A percentile compares a stretch with the other conserved stretches of the same genome.
Conservation (phyloP, 2,797 vertebrate genomes). For the Gallinago solitaria region DNA sequence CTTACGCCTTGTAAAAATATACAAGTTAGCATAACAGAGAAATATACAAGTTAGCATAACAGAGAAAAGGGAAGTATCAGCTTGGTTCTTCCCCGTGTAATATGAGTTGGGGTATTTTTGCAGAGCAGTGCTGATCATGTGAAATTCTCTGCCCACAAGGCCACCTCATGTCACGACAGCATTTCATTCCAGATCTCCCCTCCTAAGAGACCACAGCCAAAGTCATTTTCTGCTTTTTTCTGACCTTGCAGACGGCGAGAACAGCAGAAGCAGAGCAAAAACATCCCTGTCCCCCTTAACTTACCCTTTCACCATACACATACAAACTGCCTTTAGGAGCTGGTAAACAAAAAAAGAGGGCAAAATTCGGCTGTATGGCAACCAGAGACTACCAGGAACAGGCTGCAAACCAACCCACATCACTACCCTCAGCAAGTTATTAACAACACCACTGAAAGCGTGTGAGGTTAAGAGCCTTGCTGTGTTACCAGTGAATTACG, state of each 20-base stretch:
- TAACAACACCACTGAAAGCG: not conserved
- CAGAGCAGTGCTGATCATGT: not conserved
- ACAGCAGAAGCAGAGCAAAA: not conserved
- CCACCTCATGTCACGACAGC: not conserved
- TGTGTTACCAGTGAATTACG: not conserved
- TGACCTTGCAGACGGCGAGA: not conserved
- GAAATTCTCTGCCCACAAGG: slow-evolving; percentile 9
- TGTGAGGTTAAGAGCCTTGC: not conserved
- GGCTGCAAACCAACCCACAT: not conserved
- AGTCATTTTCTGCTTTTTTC: not conserved
- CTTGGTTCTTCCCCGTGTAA: not conserved
- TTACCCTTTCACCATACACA: not conserved
- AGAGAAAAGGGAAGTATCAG: slow-evolving; percentile 18
- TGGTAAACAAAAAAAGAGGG: not conserved
- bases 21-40: not conserved
- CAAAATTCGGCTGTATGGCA: not conserved
- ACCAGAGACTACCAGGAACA: not conserved
- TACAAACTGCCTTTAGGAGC: not conserved
- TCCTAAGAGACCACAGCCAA: not conserved
- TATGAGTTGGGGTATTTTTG: not conserved
- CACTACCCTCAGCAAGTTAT: not conserved
- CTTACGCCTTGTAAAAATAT: not conserved
- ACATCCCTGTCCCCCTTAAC: not conserved
- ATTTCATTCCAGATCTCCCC: not conserved
- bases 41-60: not conserved